Evolutionary conservation across 1,140 invertebrate genomes (phyloP), one percentile per base, ranked within the genome.

Genomic region (Ooceraea biroi): DNA sequence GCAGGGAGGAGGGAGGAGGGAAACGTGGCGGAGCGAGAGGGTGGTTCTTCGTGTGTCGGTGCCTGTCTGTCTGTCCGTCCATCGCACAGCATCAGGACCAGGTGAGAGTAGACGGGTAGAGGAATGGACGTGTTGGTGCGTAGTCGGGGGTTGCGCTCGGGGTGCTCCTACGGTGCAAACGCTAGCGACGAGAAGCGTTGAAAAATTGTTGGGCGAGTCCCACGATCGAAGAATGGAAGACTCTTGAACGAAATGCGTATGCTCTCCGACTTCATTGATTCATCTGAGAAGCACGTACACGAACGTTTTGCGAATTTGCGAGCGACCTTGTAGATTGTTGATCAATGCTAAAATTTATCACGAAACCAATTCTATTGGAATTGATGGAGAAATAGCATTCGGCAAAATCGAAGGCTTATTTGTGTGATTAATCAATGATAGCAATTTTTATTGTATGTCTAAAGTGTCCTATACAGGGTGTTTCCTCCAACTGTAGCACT

Each of bases 171-270:
- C 19, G 17, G 7, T n/a, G 66, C 55, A 68, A 72, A 87, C 65
- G 60, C 73, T 73, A 65, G 27, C 65, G 46, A 57, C 27, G 63
- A 41, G 83, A 46, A 14, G 25, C 60, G 77, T 8, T 85, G 86
- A 88, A 85, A 83, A 88, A 88, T 88, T 69, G 66, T 69, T 65
- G 30, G 52, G 14, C 14, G 41, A 72, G 22, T 36, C 22, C 63
- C 14, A 25, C 52, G 85, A 82, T 87, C 82, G 73, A 66, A 55
- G 25, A 44, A 11, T 48, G 57, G 17, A 44, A 69, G 50, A 41
- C 22, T 17, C 61, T 61, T 52, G 44, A 11, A 19, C 41, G 17
- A 52, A 55, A 11, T 11, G 19, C 55, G 44, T 55, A 1, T 19
- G 14, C 27, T 36, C 14, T 14, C 3, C 22, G 10, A 22, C 0